Evolutionary conservation across 2,888 invertebrate species (phyloP), one percentile per base, ranked within the genome.

Genomic region (Lypha dubia): DNA sequence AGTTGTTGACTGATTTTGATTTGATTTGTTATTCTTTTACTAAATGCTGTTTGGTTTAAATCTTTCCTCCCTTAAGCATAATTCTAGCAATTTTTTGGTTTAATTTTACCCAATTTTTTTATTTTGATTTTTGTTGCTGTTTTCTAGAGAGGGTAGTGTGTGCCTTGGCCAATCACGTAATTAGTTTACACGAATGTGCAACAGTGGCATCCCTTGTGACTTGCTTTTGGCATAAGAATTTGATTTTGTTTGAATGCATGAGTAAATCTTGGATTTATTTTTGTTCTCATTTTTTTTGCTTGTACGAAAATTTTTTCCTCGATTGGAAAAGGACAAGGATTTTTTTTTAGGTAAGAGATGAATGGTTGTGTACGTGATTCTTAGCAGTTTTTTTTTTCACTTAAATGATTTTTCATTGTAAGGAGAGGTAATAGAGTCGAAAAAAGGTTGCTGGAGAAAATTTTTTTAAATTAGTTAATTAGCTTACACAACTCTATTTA

Each of bases 1-100:
- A 90, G 86, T 87, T 89, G 87, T 85, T 88, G 88, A 86, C 88
- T 89, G 90, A 89, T 89, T 90, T 71, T 89, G 91, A 60, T 62
- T 62, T 63, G 62, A 89, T 89, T 89, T 88, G 38, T 76, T 73
- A 74, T 80, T 28, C 58, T 53, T 63, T 71, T 56, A 28, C 53
- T 51, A 63, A 71, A 75, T 71, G 44, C 11, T 49, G 28, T 70
- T 24, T 70, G 35, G 9, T 1, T 53, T 41, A 62, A 32, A 9
- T 49, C 35, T 53, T 58, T 51, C 58, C 38, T 44, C 73, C 75
- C 79, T 83, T 53, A 70, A 65, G 49, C 44, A 53, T 17, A 62
- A 56, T 53, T 53, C 58, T 2, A 15, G 24, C n/a, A 4, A 35
- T 67, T 38, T 70, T 60, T 32, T 38, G n/a, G 41, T 32, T 24